Base-by-base conservation (phyloP, 2,113 vertebrate genomes). In the Ceuthmochares aereus region DNA sequence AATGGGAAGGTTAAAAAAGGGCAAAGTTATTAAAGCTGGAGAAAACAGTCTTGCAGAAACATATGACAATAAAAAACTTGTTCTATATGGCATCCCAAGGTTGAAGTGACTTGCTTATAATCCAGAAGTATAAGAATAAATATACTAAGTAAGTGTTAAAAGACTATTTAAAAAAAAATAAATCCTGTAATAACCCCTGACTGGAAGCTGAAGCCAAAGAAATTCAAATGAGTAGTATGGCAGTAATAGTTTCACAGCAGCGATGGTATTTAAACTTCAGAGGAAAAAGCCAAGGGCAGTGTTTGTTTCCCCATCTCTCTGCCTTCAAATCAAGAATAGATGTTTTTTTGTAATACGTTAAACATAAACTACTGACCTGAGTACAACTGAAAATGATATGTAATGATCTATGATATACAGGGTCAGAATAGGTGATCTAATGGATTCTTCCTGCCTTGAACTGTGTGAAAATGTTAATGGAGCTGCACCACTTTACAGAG, bases 341-440 rank as follows among this genome's bases (percentile, higher is more conserved):
- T 86, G n/a, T 74, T 95, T 94, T 94, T 63, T 63, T 88, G 23
- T 73, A 84, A 84, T 63, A 56, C 1, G 4, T 86, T 96, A 84
- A 91, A 63, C 20, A 83, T 93, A 88, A 95, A 63, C 85, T 56
- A 78, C 79, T 60, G 75, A 91, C 51, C 70, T n/a, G 47, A 90
- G 64, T 52, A 68, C 59, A 80, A 70, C 7, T 2, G 11, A 94
- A 96, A 96, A 87, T 92, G 23, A 94, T 95, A 95, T 92, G 78
- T 95, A 95, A 95, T 97, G 82, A 77, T 76, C 87, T 93, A 77
- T 93, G 68, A 86, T 86, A 75, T 32, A 68, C 3, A 74, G 64
- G 95, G 88, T 96, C 85, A 93, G 76, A 92, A 81, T 20, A 81
- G 76, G 81, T 92, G 80, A 95, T 89, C 89, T 89, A 89, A 93